Conservation (phyloP, 2,888 invertebrate species). For the Apotomis capreana region DNA sequence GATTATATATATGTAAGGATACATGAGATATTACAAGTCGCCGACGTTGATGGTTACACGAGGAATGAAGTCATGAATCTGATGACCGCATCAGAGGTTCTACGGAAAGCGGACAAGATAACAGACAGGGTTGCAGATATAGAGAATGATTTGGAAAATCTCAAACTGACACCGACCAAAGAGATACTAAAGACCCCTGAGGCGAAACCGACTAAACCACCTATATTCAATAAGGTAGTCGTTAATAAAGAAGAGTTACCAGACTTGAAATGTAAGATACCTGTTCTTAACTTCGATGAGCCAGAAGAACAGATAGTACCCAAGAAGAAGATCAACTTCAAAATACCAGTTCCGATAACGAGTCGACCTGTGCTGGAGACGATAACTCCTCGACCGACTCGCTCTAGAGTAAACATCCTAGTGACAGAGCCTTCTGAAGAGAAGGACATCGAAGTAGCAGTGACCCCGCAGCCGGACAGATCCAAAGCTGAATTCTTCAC, state of each 20-base stretch:
- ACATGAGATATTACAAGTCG: constrained; percentile 57
- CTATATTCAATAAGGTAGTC: constrained; percentile 49
- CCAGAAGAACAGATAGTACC: constrained; percentile 35
- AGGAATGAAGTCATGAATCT: constrained; percentile 65
- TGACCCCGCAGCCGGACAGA: constrained; percentile 48
- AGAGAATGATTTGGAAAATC: constrained; percentile 57
- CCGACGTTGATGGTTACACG: constrained; percentile 50
- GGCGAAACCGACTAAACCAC: constrained; percentile 51
- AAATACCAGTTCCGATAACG: constrained; percentile 65
- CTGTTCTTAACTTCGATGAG: constrained; percentile 66
- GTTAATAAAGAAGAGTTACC: constrained; percentile 69
- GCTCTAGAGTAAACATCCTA: constrained; percentile 40
- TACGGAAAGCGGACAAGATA: constrained; percentile 51
- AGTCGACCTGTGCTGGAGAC: constrained; percentile 59
- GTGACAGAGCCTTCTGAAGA: constrained; percentile 47
- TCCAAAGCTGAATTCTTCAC: constrained; percentile 58
- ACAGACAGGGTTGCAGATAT: constrained; percentile 45
- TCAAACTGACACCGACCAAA: constrained; percentile 55
- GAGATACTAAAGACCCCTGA: constrained; percentile 57
- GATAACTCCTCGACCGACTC: constrained; percentile 60
- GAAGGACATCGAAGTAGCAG: constrained; percentile 30
- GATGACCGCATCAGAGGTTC: constrained; percentile 57
- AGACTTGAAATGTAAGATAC: constrained; percentile 58
- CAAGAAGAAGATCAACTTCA: constrained; percentile 56
- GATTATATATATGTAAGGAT: constrained; percentile 58